Conservation (phyloP, 2,797 vertebrate genomes). For the Numenius phaeopus region DNA sequence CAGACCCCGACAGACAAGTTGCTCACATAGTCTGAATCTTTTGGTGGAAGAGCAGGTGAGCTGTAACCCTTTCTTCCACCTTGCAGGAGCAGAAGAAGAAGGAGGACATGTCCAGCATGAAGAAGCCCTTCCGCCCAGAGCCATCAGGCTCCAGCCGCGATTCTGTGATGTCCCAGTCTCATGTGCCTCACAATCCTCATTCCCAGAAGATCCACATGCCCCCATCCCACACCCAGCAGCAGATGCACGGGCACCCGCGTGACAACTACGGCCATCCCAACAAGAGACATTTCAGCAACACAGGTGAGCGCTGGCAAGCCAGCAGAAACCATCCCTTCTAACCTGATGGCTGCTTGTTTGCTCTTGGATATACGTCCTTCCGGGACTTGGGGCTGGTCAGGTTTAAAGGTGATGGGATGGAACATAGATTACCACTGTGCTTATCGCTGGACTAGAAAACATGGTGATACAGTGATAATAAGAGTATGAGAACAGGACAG, state of each 20-base stretch:
- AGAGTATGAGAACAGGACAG: not conserved
- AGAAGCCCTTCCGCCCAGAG: constrained; percentile 90
- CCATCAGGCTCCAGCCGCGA: constrained; percentile 91
- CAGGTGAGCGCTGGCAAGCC: constrained; percentile 62
- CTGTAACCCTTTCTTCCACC: not conserved
- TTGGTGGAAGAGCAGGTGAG: not conserved
- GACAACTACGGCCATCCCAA: constrained; percentile 87
- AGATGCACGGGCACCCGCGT: constrained; percentile 89
- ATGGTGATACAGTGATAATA: not conserved
- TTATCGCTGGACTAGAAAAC: not conserved
- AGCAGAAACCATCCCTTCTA: not conserved
- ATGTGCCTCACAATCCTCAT: constrained; percentile 78
- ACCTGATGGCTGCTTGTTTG: not conserved
- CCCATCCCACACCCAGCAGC: constrained; percentile 82
- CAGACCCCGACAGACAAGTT: not conserved
- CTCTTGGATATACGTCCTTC: not conserved
- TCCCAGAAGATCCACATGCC: constrained; percentile 84
- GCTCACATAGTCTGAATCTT: not conserved
- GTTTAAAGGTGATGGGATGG: not conserved
- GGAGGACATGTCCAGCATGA: constrained; percentile 85
- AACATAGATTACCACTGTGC: not conserved
- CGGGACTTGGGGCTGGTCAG: not conserved
- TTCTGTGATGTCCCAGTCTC: constrained; percentile 84
- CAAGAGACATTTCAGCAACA: constrained; percentile 92
- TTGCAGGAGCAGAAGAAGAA: constrained; percentile 95